Evolutionary conservation across 2,888 invertebrate genomes (phyloP).

Genomic region (Aphodius granarius): DNA sequence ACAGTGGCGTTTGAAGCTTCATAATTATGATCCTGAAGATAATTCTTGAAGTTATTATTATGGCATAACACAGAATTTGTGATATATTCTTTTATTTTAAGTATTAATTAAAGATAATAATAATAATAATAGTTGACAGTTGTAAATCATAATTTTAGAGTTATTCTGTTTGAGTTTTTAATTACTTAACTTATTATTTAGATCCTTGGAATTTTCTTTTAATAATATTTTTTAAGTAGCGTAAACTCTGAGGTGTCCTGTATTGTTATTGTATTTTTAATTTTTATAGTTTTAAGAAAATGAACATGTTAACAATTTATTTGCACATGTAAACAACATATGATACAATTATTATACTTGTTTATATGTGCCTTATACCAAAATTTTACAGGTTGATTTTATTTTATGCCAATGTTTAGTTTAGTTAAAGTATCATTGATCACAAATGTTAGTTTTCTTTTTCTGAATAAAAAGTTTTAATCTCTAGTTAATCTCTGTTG

Average conservation of each 20-base stretch:
- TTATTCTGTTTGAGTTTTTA: background rate
- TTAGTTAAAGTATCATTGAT: background rate
- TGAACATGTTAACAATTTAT: background rate
- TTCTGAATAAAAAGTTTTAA: background rate
- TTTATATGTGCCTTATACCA: background rate
- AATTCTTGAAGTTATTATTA: background rate
- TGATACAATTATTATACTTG: background rate
- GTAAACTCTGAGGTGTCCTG: no score
- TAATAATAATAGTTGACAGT: background rate
- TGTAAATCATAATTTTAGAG: background rate
- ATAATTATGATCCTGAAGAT: conserved; percentile 69
- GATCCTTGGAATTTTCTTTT: no score
- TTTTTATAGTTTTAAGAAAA: background rate
- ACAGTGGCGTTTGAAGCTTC: conserved; percentile 84
- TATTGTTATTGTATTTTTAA: background rate
- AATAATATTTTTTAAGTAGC: no score
- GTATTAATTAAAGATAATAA: background rate
- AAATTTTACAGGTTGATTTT: background rate
- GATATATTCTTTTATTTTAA: background rate
- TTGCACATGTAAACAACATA: background rate
- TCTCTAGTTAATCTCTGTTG: background rate
- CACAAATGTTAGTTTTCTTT: background rate
- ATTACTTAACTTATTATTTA: no score
- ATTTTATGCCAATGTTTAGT: background rate
- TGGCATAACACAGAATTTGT: background rate